Evolutionary conservation across 2,797 vertebrate genomes (phyloP), one percentile per base, ranked within the genome.

Genomic region (Sebastes oblongus): DNA sequence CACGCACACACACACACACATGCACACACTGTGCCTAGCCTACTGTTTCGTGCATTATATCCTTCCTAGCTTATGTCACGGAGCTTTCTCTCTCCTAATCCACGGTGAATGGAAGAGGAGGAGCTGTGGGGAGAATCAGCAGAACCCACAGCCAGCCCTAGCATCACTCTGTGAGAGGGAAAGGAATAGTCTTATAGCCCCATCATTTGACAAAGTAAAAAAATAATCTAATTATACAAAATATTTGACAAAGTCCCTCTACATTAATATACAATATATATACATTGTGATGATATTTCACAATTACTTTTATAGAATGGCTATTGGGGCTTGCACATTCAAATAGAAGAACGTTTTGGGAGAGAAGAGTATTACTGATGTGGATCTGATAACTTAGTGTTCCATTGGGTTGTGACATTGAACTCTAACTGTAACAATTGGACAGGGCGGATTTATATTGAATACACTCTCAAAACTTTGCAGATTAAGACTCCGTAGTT

Each of bases 21-120:
- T 13, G 36, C 66, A 71, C 67, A 68, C 39, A 66, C 65, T 55
- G 25, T 79, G 69, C 67, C 52, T 22, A 59, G 36, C 72, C 42
- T 42, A 61, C 64, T 84, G 72, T 71, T 58, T 81, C 6, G 30
- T 68, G 75, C 72, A 79, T 82, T 88, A 82, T 90, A 86, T 79
- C 75, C 75, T 39, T 77, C 60, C 65, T 55, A 81, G 80, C 70
- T 89, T 78, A 77, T 82, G 82, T 85, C 87, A 85, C 76, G 8
- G 68, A 72, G 87, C 75, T 86, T 81, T 82, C 50, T 78, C 16
- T 52, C 65, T 67, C 30, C 79, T 90, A 87, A 90, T 90, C 89
- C 77, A 76, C 4, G 12, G 27, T 71, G 78, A 82, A 90, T 76
- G 39, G 72, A 52, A 72, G 27, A 80, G 78, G 79, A 66, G 81